phyloP scores from a whole-genome alignment of 2,113 vertebrate species.

The Toxostoma redivivum region DNA sequence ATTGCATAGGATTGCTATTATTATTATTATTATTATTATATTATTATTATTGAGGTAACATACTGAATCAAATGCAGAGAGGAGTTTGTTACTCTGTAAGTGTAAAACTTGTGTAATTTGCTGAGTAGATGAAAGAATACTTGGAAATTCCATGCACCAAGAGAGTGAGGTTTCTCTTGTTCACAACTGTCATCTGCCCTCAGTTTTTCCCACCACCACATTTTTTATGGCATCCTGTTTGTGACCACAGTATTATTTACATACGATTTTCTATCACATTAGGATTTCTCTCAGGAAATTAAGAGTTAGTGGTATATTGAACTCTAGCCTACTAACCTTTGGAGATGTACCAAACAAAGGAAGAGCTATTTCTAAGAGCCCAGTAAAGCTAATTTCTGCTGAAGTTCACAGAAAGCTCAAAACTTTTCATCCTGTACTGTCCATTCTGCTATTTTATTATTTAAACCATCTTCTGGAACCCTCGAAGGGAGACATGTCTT shows the following conservation, averaged over 20 bases:
- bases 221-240: conserved; percentile 32
- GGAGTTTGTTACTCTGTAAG: background rate
- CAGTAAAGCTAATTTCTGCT: background rate
- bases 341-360: background rate
- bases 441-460: background rate
- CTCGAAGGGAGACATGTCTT: background rate
- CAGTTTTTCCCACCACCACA: background rate
- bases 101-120: background rate
- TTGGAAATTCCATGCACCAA: background rate
- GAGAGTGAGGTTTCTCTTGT: background rate
- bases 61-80: background rate
- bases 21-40: background rate
- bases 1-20: background rate
- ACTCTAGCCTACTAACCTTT: conserved; percentile 14
- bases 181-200: background rate
- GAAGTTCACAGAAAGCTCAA: background rate
- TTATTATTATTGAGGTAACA: background rate
- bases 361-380: background rate
- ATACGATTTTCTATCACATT: background rate
- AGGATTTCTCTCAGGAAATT: conserved; percentile 24
- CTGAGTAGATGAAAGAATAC: background rate
- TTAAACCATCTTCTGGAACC: background rate
- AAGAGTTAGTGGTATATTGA: background rate
- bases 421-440: background rate
- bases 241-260: conserved; percentile 17